Base-by-base conservation (phyloP, 2,113 vertebrate species). In the Leucopsar rothschildi region DNA sequence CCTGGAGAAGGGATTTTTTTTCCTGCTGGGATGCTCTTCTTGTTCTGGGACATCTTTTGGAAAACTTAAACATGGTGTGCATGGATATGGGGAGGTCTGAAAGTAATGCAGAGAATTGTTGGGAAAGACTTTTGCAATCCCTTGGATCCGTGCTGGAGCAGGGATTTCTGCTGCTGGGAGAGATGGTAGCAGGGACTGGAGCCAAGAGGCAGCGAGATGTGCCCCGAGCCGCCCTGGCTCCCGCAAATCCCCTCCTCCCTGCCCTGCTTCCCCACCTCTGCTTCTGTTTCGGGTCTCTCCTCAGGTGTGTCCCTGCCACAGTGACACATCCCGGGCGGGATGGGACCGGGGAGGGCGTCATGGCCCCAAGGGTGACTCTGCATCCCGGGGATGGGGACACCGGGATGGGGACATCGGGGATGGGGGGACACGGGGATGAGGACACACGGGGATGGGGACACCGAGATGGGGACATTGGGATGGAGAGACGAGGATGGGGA, bases 291-390 rank as follows among this genome's bases (percentile, higher is more conserved):
- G 88, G 73, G 8, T 53, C 33, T 70, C 73, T 61, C 55, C 57
- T 12, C 37, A 3, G 39, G 2, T 13, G 85, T 3, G 35, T 33
- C 39, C 77, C 9, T 59, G 9, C 4, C 49, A 1, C 49, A 1
- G 4, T 3, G 6, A 4, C 24, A 7, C 2, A 2, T 4, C 39
- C 13, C 4, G 2, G 3, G 25, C 29, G 4, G 22, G 52, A 12
- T 2, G 20, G 47, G 35, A 29, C 11, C n/a, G 18, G 0, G 61
- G 10, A 6, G 14, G 52, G 23, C 2, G 4, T 1, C n/a, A 0
- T 6, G 6, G 15, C 6, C 50, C 0, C 5, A 0, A 5, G 3
- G 52, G 5, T 25, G 6, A 2, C 10, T 15, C 13, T 0, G 2
- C 28, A 6, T 3, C 17, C 15, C n/a, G 7, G 18, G 27, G 3